Percentiles rank a stretch among this genome's conserved stretches.
Evolutionary conservation across 2,888 invertebrate genomes (phyloP).

Genomic region (Drosophila yooni): DNA sequence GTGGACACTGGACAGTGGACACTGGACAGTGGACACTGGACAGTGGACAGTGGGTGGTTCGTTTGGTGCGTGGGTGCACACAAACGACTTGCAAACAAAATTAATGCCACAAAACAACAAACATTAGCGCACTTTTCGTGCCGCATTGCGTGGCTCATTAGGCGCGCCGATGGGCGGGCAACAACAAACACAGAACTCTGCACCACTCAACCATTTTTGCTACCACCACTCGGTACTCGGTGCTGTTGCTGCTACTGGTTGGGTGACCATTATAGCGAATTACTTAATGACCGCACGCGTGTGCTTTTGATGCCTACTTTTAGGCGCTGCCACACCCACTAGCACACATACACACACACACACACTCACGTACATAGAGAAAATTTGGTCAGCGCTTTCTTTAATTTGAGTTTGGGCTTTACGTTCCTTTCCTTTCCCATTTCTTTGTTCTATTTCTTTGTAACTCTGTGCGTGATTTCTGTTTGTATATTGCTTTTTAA

Average conservation of each 20-base stretch:
- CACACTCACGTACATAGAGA: neutral
- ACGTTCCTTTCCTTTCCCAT: slow-evolving; percentile 5
- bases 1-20: neutral
- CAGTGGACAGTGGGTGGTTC: neutral
- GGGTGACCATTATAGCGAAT: slow-evolving; percentile 72
- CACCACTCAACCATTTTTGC: slow-evolving; percentile 21
- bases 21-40: neutral
- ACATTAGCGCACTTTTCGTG: slow-evolving; percentile 75
- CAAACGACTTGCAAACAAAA: slow-evolving; percentile 80
- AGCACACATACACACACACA: slow-evolving; percentile 1
- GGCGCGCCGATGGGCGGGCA: slow-evolving; percentile 33
- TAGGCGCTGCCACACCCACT: slow-evolving; percentile 47
- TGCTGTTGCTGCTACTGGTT: slow-evolving; percentile 6
- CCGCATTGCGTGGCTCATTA: slow-evolving; percentile 74
- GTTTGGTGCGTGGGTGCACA: slow-evolving; percentile 39
- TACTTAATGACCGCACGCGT: slow-evolving; percentile 79
- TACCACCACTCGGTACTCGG: neutral
- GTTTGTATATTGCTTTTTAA: slow-evolving; percentile 79
- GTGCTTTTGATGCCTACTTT: slow-evolving; percentile 76
- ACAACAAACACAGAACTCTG: neutral
- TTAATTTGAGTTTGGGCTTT: slow-evolving; percentile 62
- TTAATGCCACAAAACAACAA: slow-evolving; percentile 78
- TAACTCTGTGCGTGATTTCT: slow-evolving; percentile 70
- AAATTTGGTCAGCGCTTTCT: slow-evolving; percentile 51
- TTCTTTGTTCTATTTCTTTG: slow-evolving; percentile 8